Conservation (phyloP, 2,113 vertebrate species). For the Glaucomys volans region DNA sequence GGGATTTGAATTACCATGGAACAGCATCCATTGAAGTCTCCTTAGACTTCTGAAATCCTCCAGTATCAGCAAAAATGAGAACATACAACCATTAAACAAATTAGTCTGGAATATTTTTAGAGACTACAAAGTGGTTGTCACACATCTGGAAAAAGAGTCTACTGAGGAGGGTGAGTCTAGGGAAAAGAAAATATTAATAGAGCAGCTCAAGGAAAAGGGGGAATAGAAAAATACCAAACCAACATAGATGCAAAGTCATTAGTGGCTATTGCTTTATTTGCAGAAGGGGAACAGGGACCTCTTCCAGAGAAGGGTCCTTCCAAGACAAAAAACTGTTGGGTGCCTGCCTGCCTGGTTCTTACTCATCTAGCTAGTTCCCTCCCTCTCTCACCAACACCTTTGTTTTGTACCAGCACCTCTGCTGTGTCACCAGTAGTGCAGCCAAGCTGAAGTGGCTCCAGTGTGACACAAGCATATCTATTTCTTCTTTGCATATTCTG, state of each 20-base stretch:
- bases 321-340: neutral
- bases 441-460: neutral
- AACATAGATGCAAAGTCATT: neutral
- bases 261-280: neutral
- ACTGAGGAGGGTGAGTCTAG: conserved; percentile 53
- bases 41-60: conserved; percentile 83
- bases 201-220: conserved; percentile 76
- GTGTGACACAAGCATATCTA: no score
- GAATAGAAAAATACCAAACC: conserved; percentile 38
- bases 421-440: neutral
- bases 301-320: neutral
- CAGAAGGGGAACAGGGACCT: neutral
- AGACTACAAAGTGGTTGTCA: conserved; percentile 77
- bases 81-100: conserved; percentile 82
- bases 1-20: conserved; percentile 80
- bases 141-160: conserved; percentile 86
- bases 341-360: neutral
- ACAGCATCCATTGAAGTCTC: conserved; percentile 78
- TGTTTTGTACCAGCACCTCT: neutral
- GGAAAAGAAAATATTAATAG: conserved; percentile 84
- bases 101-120: conserved; percentile 81
- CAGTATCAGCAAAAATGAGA: conserved; percentile 82
- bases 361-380: neutral
- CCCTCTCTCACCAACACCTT: neutral
- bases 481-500: neutral